These are phyloP conservation scores for Pomacea maculata DNA, from an alignment of 1,140 invertebrate genomes.

Conservation along the genomic window DNA sequence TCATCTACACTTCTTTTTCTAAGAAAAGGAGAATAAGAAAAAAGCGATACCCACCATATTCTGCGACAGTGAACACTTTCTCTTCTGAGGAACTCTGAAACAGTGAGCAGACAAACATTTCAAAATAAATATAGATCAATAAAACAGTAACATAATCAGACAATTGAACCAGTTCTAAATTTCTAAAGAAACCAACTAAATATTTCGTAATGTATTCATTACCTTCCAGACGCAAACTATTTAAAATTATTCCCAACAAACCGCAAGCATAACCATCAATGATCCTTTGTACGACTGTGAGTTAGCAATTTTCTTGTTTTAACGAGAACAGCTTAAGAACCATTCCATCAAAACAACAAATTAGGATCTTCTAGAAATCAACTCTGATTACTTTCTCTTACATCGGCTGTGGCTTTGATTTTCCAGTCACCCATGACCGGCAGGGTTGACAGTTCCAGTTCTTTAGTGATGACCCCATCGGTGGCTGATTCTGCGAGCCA, in stretches of 20 bases:
- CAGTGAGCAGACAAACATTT: constrained; percentile 11
- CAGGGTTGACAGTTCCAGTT: constrained; percentile 69
- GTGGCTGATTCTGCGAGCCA: constrained; percentile 69
- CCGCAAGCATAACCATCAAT: not conserved
- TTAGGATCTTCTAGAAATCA: not conserved
- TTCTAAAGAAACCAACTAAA: not conserved
- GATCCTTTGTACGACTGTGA: not conserved
- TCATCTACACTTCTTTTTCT: too few relatives aligned
- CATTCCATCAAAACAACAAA: not conserved
- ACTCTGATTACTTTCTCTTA: constrained; percentile 4
- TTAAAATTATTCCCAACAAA: not conserved
- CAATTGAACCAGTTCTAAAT: not conserved
- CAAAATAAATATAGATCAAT: not conserved
- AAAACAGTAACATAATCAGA: not conserved
- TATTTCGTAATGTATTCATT: not conserved
- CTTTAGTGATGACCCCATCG: constrained; percentile 69
- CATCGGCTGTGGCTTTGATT: constrained; percentile 67
- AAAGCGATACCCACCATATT: constrained; percentile 64
- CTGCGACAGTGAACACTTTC: constrained; percentile 71
- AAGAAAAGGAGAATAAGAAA: too few relatives aligned
- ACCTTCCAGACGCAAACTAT: not conserved
- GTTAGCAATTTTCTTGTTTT: not conserved
- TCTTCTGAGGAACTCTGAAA: constrained; percentile 58
- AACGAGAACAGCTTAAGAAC: not conserved
- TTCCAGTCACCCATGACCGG: constrained; percentile 71